A percentile compares a stretch with the other conserved stretches of the same genome.
Conservation (phyloP, 2,888 invertebrate species). For the Drosophila formosana region DNA sequence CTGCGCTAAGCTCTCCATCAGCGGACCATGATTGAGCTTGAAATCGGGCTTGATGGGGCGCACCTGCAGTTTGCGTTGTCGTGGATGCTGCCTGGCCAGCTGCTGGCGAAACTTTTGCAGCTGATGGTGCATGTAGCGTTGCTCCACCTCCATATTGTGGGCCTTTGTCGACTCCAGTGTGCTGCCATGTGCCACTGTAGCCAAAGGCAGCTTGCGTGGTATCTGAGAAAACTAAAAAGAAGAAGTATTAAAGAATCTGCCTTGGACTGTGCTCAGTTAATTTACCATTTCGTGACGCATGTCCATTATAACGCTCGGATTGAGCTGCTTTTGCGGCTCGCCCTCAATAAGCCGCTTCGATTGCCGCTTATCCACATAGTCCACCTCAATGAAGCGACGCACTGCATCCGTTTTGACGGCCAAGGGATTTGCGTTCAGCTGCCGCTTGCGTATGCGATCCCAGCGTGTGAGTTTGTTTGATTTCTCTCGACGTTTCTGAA, state of each 20-base stretch:
- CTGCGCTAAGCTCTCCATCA: conserved; percentile 78
- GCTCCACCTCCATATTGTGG: conserved; percentile 83
- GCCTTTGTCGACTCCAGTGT: conserved; percentile 77
- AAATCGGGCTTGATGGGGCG: conserved; percentile 70
- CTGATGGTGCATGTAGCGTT: conserved; percentile 83
- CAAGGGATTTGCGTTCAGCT: conserved; percentile 61
- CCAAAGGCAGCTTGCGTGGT: conserved; percentile 72
- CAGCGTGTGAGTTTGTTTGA: conserved; percentile 83
- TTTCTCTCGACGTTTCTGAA: conserved; percentile 66
- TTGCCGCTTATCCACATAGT: conserved; percentile 81
- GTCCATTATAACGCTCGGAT: conserved; percentile 84
- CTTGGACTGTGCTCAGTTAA: not conserved
- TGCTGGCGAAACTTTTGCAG: conserved; percentile 83
- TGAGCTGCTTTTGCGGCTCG: conserved; percentile 55
- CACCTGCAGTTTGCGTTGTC: conserved; percentile 39
- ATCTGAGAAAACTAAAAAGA: conserved; percentile 75
- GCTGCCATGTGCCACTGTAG: conserved; percentile 72
- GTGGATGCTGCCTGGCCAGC: conserved; percentile 72
- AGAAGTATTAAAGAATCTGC: not conserved
- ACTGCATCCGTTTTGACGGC: conserved; percentile 80
- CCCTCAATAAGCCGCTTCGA: conserved; percentile 78
- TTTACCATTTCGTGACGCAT: conserved; percentile 84
- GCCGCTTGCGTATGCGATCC: conserved; percentile 85
- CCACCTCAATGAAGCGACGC: conserved; percentile 83
- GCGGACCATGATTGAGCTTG: conserved; percentile 70